Evolutionary conservation across 2,888 invertebrate genomes (phyloP), one percentile per base, ranked within the genome.

Genomic region (Cecidostiba fungosa): DNA sequence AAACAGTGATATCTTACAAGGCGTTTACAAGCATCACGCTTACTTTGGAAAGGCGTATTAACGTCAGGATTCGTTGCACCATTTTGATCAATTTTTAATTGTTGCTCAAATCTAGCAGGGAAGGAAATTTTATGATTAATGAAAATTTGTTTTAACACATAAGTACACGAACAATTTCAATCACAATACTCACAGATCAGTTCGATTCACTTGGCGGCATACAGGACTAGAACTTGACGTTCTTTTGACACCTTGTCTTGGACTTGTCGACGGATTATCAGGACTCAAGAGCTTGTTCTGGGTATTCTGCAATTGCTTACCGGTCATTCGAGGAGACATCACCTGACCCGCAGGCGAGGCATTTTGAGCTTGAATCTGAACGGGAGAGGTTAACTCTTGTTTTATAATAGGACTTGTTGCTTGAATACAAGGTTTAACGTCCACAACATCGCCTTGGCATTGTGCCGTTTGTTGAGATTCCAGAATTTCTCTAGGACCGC

Each of bases 1-100:
- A 96, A 95, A 87, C 97, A 96, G 92, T 97, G 97, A 93, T 97
- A 97, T 87, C 94, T 94, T 82, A 97, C 95, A 77, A 97, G 94
- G 78, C 97, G 94, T 91, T 96, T 96, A 88, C 96, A 96, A 0
- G 97, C 97, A 91, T 97, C 97, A 86, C 95, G 95, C 89, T 95
- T 96, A 89, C 95, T 95, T 86, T 94, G 94, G 91, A 97, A 97
- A 23, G 97, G 96, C 81, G 95, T 95, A 87, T 95, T 95, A 77
- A 96, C 95, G 92, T 97, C 97, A 1, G 97, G 96, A 91, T 96
- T 95, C 39, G 95, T 92, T 77, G 96, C 97, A 86, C 96, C 96
- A 89, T 95, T 95, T 92, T 97, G 97, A 94, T 97, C 97, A 77
- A 96, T 95, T 91, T 95, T 95, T 90, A 97, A 91, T 92, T 97